Evolutionary conservation across 2,113 vertebrate species (phyloP).

Genomic region (Strix aluco): DNA sequence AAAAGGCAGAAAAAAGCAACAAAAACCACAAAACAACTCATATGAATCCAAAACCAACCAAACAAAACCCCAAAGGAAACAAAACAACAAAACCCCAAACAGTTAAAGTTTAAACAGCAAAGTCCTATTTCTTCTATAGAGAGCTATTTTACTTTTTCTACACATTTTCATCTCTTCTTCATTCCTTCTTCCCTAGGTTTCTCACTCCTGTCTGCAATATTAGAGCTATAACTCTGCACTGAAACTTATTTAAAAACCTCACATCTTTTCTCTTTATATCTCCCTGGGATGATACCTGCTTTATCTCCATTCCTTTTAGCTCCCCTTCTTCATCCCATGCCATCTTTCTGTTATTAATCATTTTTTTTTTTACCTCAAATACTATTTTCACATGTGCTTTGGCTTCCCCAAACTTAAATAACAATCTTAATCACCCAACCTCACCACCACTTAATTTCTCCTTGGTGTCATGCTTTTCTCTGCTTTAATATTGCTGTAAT

Average conservation of each 20-base stretch:
- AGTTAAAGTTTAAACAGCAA: neutral
- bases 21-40: fast-evolving
- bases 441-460: neutral
- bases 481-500: constrained; percentile 1
- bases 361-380: neutral
- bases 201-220: neutral
- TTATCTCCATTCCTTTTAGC: neutral
- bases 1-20: fast-evolving
- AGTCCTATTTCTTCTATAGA: neutral
- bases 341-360: neutral
- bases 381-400: neutral
- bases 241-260: neutral
- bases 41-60: neutral
- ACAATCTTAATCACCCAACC: neutral
- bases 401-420: neutral
- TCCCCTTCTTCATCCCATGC: neutral
- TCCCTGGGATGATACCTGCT: neutral
- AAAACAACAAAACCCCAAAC: neutral
- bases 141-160: neutral
- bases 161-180: neutral
- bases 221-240: neutral
- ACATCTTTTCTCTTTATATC: neutral
- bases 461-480: neutral
- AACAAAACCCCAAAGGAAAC: fast-evolving
- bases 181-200: neutral